Percentiles rank a stretch among this genome's conserved stretches.
Evolutionary conservation across 2,113 vertebrate species (phyloP).

Genomic region (Anguilla rostrata): DNA sequence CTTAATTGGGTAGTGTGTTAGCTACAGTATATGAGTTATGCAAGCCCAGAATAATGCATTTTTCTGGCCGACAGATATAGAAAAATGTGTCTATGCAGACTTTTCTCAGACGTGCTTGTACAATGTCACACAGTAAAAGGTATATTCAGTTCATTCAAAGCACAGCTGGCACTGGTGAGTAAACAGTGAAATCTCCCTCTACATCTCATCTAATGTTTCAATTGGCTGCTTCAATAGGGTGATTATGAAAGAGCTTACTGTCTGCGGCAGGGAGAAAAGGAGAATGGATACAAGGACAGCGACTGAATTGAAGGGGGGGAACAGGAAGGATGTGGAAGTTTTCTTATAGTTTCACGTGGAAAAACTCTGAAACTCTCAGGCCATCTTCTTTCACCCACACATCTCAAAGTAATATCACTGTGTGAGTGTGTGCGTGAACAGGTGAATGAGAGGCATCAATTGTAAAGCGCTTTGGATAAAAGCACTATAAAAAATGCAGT

Average conservation of each 20-base stretch:
- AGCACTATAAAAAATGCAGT: no score
- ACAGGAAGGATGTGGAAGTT: not conserved
- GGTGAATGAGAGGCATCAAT: no score
- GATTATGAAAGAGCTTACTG: conserved; percentile 1
- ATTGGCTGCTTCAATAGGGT: not conserved
- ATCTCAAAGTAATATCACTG: not conserved
- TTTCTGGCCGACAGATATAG: not conserved
- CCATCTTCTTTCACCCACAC: not conserved
- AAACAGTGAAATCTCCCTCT: not conserved
- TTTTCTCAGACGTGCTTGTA: not conserved
- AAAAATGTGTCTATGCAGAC: not conserved
- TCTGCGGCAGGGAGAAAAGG: not conserved
- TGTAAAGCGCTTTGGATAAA: no score
- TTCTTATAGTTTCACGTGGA: no score
- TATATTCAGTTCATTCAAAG: not conserved
- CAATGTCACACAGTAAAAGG: not conserved
- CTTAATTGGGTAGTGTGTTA: not conserved
- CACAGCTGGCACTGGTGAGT: not conserved
- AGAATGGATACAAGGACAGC: not conserved
- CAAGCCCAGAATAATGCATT: not conserved
- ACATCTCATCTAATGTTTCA: not conserved
- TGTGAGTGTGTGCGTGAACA: no score
- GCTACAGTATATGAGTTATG: not conserved
- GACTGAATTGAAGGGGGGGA: not conserved
- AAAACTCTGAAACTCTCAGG: not conserved